These are phyloP conservation scores for Drosophila equinoxialis DNA, from an alignment of 1,140 invertebrate genomes.

Conservation along the genomic window DNA sequence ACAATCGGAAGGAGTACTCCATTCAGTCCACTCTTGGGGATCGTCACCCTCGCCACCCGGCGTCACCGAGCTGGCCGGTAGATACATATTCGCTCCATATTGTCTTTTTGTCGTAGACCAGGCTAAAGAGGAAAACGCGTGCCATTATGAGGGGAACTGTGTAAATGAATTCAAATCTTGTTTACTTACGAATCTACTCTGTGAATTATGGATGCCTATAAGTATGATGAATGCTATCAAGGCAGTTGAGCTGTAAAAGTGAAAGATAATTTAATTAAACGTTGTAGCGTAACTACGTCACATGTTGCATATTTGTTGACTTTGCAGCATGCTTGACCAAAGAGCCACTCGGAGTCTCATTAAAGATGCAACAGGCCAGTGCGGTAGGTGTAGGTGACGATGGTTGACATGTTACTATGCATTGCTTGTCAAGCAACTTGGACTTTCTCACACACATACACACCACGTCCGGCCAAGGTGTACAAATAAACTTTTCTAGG, in stretches of 20 bases:
- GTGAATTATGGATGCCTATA: conserved; percentile 61
- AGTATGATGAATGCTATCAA: conserved; percentile 79
- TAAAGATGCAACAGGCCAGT: conserved; percentile 48
- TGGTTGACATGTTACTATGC: not conserved
- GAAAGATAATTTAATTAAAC: conserved; percentile 51
- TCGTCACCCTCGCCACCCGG: conserved; percentile 86
- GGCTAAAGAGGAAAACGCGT: conserved; percentile 65
- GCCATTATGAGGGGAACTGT: too few species aligned
- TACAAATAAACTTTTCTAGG: conserved; percentile 71
- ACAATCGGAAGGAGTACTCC: conserved; percentile 90
- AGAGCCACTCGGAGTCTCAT: conserved; percentile 39
- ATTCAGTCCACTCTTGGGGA: conserved; percentile 87
- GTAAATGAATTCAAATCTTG: too few species aligned
- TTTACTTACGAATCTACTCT: conserved; percentile 81
- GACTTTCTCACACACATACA: conserved; percentile 45
- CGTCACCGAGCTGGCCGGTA: conserved; percentile 87
- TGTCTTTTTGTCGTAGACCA: conserved; percentile 88
- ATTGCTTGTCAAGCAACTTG: conserved; percentile 36
- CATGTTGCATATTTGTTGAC: conserved; percentile 73
- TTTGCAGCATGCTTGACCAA: conserved; percentile 59
- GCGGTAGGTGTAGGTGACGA: conserved; percentile 4
- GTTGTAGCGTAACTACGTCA: conserved; percentile 42
- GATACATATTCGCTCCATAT: conserved; percentile 87
- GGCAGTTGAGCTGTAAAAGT: conserved; percentile 80
- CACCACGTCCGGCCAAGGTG: conserved; percentile 60